phyloP scores from a whole-genome alignment of 2,797 vertebrate species.

The Melanotaenia boesemani region DNA sequence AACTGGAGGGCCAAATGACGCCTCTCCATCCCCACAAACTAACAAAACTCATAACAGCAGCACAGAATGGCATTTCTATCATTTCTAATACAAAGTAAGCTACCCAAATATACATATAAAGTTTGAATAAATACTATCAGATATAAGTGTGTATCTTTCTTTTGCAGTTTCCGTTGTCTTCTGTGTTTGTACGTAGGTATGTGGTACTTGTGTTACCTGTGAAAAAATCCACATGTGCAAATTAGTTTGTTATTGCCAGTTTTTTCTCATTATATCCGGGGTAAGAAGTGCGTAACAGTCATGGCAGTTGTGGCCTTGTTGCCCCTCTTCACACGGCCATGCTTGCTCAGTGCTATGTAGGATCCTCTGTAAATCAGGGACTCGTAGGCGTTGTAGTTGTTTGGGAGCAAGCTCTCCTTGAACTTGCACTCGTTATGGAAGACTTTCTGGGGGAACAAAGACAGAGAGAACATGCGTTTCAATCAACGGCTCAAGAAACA shows the following conservation, averaged over 20 bases:
- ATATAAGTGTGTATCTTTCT: conserved; percentile 76
- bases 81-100: conserved; percentile 84
- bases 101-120: conserved; percentile 91
- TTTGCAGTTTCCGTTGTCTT: conserved; percentile 69
- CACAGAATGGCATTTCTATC: conserved; percentile 81
- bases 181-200: conserved; percentile 67
- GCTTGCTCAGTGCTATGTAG: conserved; percentile 95
- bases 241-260: conserved; percentile 84
- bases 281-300: conserved; percentile 97
- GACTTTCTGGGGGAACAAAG: conserved; percentile 82
- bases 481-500: background rate
- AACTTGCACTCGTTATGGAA: conserved; percentile 98
- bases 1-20: conserved; percentile 57
- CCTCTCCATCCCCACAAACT: conserved; percentile 64
- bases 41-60: conserved; percentile 79
- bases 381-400: conserved; percentile 98
- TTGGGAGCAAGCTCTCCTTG: conserved; percentile 93
- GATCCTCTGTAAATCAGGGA: conserved; percentile 87
- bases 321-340: conserved; percentile 92
- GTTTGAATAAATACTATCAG: conserved; percentile 85
- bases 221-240: conserved; percentile 90
- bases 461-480: conserved; percentile 22
- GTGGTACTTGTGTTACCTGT: conserved; percentile 82
- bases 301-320: conserved; percentile 92
- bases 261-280: conserved; percentile 88